Evolutionary conservation across 2,888 invertebrate species (phyloP), one percentile per base, ranked within the genome.

Genomic region (Perithous albicinctus): DNA sequence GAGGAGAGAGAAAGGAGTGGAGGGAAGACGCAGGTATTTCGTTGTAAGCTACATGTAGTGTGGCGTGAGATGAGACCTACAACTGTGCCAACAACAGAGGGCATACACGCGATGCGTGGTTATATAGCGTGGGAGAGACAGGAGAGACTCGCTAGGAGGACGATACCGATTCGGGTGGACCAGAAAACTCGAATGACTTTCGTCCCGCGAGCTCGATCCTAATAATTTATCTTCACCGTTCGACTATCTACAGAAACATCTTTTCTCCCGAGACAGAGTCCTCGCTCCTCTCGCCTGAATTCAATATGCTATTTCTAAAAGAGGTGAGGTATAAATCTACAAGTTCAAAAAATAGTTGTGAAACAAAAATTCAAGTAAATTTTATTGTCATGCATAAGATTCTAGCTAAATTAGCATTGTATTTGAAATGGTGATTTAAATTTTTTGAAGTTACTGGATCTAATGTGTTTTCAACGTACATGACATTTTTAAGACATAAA

Each of bases 91-190:
- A 38, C 46, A 64, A 38, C 73, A 59, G 32, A 20, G 64, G 54
- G 54, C 75, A 75, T 69, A 74, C 56, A 64, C 43, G 29, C 54
- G 20, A 26, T 26, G 48, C 56, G 29, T 48, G 63, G 73, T 83
- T 83, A 85, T 76, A 76, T 80, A 80, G 84, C 82, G 85, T 85
- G 83, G 81, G 83, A 85, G 85, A 85, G 81, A 84, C 77, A 48
- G 66, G 48, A 72, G 48, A 61, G n/a, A 18, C 15, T 32, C 18
- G 32, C 38, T 41, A 59, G 77, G n/a, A 69, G 72, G 67, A 63
- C 73, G 73, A 77, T 78, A 77, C 72, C 64, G 70, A 80, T 64
- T 78, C 74, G 69, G 46, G 41, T 70, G 70, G 74, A 82, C 67
- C 69, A 78, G 56, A 76, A 80, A 80, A 78, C 26, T 51, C 67